Base-by-base conservation (phyloP, 2,888 invertebrate species). In the Scaptomyza flava region DNA sequence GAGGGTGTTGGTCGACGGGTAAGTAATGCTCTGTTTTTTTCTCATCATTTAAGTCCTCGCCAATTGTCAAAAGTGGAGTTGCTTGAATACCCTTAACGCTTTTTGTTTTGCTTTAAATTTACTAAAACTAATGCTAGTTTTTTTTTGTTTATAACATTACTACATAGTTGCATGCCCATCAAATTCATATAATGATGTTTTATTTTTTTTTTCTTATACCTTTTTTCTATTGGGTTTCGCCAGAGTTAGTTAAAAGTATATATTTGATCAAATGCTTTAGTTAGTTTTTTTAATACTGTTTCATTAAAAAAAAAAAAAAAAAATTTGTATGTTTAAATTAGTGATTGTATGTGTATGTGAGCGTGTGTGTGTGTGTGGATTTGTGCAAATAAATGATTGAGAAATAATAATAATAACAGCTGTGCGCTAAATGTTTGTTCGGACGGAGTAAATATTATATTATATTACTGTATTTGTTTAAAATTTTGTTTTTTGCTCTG, bases 371-470 rank as follows among this genome's bases (percentile, higher is more conserved):
- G 33, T 48, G 27, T 41, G 36, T 31, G 53, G 27, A 6, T 38
- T 17, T 72, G 20, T 38, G 53, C 3, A 42, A 38, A 41, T 42
- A 48, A 68, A 45, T 51, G n/a, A 64, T 56, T 30, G 36, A 20
- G 12, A 50, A 43, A 43, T 23, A 48, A 41, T 41, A 72, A 58
- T 50, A 45, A 59, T 65, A 66, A 51, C 6, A 27, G 54, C 5
- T 61, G 56, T 65, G 53, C 54, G 45, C 43, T 57, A 41, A 73
- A 61, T 61, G 61, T 58, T 17, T 68, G 51, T 68, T 61, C 81
- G 81, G 81, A 81, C 81, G 81, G 81, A 87, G 86, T 81, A 75
- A 81, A 81, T 68, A 57, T n/a, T n/a, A n/a, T n/a, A n/a, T n/a
- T n/a, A n/a, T n/a, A n/a, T n/a, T n/a, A 36, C 6, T 14, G 8